Base-by-base conservation (phyloP, 2,888 invertebrate genomes). In the Lordiphosa andalusiaca region DNA sequence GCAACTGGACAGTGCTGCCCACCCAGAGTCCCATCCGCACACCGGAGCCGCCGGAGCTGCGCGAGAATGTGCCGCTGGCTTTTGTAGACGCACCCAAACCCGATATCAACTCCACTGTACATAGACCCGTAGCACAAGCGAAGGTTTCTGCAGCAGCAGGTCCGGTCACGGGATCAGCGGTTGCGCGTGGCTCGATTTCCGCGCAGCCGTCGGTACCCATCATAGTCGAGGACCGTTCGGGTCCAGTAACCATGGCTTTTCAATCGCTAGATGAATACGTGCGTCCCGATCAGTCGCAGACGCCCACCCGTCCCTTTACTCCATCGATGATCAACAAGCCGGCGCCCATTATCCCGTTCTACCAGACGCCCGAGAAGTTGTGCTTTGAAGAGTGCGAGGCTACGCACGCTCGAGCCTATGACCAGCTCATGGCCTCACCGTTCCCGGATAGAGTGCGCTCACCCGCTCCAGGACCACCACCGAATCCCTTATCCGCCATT, bases 321-420 rank as follows among this genome's bases (percentile, higher is more conserved):
- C 94, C 95, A 0, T 93, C 93, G 83, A 89, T 92, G 89, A 93
- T 93, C 57, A 94, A 94, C 85, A 89, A 88, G 63, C 94, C 95
- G 23, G 94, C 94, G 1, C 93, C 95, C 9, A 91, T 93, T 48
- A 92, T 96, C 71, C 95, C 95, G 6, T 93, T 92, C 76, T 96
- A 96, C 86, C 95, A 96, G 89, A 89, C 88, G 12, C 64, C 86
- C 9, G 93, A 93, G 88, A 93, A 94, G 88, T 90, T 95, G 71
- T 93, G 94, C 33, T 91, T 93, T n/a, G 93, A 93, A 40, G 92
- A 93, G 83, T 92, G 92, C 82, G 82, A 89, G 52, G 92, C 94
- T 4, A 90, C 92, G 2, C 91, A 92, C 77, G 90, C 91, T 39
- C 92, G 92, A 69, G 84, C 92, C 51, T 92, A 92, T 69, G 92